Evolutionary conservation across 2,888 invertebrate genomes (phyloP).

Genomic region (Dasypolia templi): DNA sequence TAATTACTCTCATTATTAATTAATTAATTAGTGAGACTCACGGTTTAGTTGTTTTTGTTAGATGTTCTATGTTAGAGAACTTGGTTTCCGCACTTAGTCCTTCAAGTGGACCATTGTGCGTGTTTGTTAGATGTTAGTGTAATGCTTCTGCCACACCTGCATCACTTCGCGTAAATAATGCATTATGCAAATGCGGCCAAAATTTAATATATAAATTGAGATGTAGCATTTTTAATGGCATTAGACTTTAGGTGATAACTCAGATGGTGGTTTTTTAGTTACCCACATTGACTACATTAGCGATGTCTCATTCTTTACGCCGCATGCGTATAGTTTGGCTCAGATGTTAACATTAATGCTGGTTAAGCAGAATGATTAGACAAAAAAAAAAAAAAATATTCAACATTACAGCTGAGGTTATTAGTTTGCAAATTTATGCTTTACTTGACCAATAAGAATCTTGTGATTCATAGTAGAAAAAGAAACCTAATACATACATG

Average conservation of each 20-base stretch:
- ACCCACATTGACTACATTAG: not conserved
- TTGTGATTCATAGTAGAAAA: conserved; percentile 5
- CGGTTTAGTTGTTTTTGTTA: not conserved
- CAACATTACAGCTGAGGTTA: not conserved
- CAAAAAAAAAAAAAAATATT: not conserved
- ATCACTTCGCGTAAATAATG: not conserved
- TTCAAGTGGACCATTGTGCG: no score
- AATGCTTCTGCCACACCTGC: not conserved
- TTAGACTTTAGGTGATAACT: not conserved
- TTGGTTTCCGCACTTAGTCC: no score
- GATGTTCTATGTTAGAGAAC: no score
- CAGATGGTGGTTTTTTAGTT: not conserved
- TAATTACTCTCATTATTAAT: no score
- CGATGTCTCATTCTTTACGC: not conserved
- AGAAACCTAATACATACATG: not conserved
- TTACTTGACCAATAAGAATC: conserved; percentile 1
- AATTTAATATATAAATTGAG: not conserved
- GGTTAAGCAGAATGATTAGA: not conserved
- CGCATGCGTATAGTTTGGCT: not conserved
- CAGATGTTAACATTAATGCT: not conserved
- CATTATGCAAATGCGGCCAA: not conserved
- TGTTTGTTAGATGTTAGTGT: not conserved
- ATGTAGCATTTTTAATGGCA: not conserved
- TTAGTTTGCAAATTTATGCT: conserved; percentile 6
- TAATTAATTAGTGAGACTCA: not conserved